Evolutionary conservation across 2,113 vertebrate genomes (phyloP).

Genomic region (Leucopsar rothschildi): DNA sequence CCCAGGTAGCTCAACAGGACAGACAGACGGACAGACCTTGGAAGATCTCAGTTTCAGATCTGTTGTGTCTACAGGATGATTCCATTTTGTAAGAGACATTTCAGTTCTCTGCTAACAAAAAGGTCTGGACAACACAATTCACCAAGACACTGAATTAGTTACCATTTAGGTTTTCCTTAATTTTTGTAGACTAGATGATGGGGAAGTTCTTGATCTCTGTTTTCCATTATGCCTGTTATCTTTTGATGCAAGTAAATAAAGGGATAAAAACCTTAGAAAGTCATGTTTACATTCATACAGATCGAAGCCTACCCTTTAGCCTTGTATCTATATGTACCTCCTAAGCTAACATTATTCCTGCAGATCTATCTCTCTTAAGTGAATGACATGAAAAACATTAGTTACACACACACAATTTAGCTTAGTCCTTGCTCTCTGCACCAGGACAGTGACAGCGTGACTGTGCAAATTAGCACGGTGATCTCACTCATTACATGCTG

Average conservation of each 20-base stretch:
- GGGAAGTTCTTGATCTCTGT: background rate
- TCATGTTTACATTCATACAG: background rate
- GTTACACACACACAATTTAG: accelerated
- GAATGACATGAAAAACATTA: background rate
- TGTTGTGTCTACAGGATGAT: background rate
- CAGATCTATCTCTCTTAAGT: background rate
- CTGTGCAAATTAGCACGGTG: background rate
- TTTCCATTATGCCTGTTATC: background rate
- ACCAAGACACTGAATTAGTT: background rate
- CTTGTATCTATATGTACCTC: background rate
- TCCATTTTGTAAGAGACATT: background rate
- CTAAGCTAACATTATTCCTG: background rate
- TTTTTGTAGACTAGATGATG: background rate
- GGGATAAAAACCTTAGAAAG: background rate
- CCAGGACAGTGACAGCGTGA: background rate
- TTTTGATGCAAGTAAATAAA: background rate
- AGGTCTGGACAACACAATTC: background rate
- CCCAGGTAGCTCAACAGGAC: background rate
- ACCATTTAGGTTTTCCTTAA: background rate
- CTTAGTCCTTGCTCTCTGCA: background rate
- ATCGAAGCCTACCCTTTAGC: background rate
- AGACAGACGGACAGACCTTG: background rate
- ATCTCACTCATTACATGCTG: background rate
- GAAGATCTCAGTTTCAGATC: background rate
- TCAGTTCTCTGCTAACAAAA: background rate